Conservation (phyloP, 2,113 vertebrate genomes). For the Microtus oregoni region DNA sequence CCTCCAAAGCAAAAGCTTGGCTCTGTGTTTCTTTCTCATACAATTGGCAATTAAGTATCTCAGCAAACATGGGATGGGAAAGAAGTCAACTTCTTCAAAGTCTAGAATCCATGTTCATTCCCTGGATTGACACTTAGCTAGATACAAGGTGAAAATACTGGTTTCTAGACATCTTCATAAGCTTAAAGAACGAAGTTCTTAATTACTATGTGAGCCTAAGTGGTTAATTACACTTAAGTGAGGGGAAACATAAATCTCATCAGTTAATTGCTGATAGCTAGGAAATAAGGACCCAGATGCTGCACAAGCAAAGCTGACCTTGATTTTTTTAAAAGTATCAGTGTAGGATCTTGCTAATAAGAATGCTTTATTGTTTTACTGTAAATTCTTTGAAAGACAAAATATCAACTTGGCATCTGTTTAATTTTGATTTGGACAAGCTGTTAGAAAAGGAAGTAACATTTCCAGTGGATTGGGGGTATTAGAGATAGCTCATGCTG, state of each 20-base stretch:
- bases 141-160: not conserved
- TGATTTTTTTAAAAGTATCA: conserved; percentile 42
- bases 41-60: not conserved
- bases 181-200: not conserved
- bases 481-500: not conserved
- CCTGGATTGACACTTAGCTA: not conserved
- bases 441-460: conserved; percentile 13
- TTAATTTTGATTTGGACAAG: not conserved
- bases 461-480: not conserved
- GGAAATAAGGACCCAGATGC: not conserved
- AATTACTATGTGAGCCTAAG: not conserved
- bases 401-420: not conserved
- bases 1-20: not conserved
- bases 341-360: not conserved
- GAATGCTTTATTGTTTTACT: not conserved
- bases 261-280: not conserved
- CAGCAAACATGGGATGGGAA: not conserved
- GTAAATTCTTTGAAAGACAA: not conserved
- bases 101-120: not conserved
- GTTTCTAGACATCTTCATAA: not conserved
- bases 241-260: not conserved
- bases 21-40: not conserved
- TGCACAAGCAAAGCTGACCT: not conserved
- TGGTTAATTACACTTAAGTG: not conserved
- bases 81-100: not conserved